A percentile compares a stretch with the other conserved stretches of the same genome.
Conservation (phyloP, 2,797 vertebrate genomes). For the Chaetodon trifasciatus region DNA sequence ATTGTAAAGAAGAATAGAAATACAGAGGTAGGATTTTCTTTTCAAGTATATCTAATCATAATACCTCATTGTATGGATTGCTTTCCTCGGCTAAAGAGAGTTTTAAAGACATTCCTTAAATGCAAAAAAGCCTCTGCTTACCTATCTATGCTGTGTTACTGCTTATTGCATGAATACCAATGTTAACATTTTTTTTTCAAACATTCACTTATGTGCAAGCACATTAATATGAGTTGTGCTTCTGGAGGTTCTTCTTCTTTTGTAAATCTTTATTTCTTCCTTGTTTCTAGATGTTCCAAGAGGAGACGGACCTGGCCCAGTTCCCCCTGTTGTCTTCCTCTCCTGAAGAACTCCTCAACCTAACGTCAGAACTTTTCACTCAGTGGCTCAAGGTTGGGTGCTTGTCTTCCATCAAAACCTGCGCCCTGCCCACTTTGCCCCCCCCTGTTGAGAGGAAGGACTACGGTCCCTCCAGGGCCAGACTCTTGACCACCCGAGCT, state of each 20-base stretch:
- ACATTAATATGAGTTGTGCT: constrained; percentile 1
- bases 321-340: constrained; percentile 72
- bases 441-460: constrained; percentile 61
- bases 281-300: constrained; percentile 77
- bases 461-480: constrained; percentile 61
- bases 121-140: background rate
- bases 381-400: constrained; percentile 79
- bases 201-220: background rate
- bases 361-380: constrained; percentile 79
- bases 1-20: constrained; percentile 75
- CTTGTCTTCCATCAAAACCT: constrained; percentile 55
- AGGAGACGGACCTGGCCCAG: constrained; percentile 68
- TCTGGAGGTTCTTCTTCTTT: background rate
- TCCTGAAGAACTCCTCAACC: constrained; percentile 82
- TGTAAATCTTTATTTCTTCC: background rate
- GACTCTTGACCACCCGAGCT: constrained; percentile 73
- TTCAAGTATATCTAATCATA: background rate
- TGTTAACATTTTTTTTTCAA: background rate
- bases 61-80: background rate
- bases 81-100: background rate
- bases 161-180: background rate
- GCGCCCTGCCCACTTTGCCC: constrained; percentile 73
- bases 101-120: background rate
- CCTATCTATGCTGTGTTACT: background rate
- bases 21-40: constrained; percentile 65